A percentile compares a stretch with the other conserved stretches of the same genome.
These are phyloP conservation scores for Baccha elongata DNA, from an alignment of 2,888 invertebrate species.

Conservation along the genomic window DNA sequence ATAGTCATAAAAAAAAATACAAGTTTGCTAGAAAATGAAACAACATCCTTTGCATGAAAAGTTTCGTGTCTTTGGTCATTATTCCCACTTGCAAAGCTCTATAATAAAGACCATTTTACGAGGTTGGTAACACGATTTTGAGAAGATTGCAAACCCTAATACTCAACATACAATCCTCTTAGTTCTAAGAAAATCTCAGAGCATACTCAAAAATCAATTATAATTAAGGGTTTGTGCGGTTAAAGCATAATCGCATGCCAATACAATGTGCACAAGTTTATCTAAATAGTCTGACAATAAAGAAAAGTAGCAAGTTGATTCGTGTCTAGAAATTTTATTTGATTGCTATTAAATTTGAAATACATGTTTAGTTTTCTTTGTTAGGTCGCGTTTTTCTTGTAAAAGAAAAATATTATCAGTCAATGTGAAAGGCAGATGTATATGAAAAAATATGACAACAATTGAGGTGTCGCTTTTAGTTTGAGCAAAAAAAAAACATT, in stretches of 20 bases:
- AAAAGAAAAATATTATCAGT: too few species aligned
- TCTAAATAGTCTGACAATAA: constrained; percentile 23
- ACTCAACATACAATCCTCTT: neutral
- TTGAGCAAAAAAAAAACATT: too few species aligned
- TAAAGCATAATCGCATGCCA: constrained; percentile 42
- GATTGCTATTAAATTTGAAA: constrained; percentile 31
- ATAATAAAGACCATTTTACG: constrained; percentile 15
- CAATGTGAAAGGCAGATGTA: too few species aligned
- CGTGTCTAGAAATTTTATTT: constrained; percentile 44
- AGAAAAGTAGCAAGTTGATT: constrained; percentile 33
- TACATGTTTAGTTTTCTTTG: constrained; percentile 16
- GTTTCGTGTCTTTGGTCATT: constrained; percentile 54
- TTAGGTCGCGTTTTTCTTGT: too few species aligned
- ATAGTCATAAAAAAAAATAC: constrained; percentile 26
- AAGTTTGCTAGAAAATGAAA: constrained; percentile 3
- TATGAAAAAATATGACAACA: too few species aligned
- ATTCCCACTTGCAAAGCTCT: constrained; percentile 8
- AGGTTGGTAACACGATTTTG: constrained; percentile 3
- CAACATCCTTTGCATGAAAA: constrained; percentile 22
- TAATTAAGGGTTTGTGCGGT: constrained; percentile 38
- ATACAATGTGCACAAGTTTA: constrained; percentile 27
- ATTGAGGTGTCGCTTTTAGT: too few species aligned
- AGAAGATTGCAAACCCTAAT: constrained; percentile 12
- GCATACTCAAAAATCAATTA: constrained; percentile 51
- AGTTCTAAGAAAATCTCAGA: constrained; percentile 12